A percentile compares a stretch with the other conserved stretches of the same genome.
phyloP scores from a whole-genome alignment of 2,113 vertebrate species.

The Ictidomys tridecemlineatus region DNA sequence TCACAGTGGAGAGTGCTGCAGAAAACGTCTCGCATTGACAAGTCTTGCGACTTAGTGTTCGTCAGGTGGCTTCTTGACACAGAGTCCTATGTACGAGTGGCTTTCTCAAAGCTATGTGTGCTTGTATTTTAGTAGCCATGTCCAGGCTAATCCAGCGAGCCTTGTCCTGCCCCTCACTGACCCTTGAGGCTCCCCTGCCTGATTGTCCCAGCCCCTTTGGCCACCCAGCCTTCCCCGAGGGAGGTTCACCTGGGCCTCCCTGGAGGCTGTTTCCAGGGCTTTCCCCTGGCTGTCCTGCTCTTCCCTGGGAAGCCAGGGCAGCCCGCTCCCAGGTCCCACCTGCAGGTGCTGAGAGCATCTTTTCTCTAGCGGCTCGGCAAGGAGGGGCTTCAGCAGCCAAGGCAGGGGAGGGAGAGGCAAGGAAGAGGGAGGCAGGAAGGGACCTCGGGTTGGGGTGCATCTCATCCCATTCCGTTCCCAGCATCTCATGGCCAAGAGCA shows the following conservation, averaged over 20 bases:
- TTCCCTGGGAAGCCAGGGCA: conserved; percentile 88
- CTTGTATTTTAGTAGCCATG: neutral
- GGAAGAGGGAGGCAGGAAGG: neutral
- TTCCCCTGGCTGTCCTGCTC: conserved; percentile 82
- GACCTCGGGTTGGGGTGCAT: accelerated
- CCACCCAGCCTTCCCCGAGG: neutral
- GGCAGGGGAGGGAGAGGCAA: neutral
- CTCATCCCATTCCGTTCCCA: neutral
- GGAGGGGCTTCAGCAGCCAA: neutral
- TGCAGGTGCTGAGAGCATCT: conserved; percentile 85
- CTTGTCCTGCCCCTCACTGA: neutral
- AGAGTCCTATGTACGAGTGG: neutral
- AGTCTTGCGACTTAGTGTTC: neutral
- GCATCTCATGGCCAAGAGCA: neutral
- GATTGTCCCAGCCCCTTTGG: neutral
- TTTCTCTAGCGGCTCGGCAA: conserved; percentile 84
- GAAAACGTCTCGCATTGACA: neutral
- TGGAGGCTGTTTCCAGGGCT: conserved; percentile 63
- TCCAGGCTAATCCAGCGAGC: neutral
- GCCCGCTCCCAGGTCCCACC: conserved; percentile 85
- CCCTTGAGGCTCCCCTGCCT: neutral
- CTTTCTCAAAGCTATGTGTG: neutral
- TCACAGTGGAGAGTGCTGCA: neutral
- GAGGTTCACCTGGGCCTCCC: conserved; percentile 55
- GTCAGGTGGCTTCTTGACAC: neutral